Evolutionary conservation across 2,888 invertebrate species (phyloP).

Genomic region (Drosophila ustulata): DNA sequence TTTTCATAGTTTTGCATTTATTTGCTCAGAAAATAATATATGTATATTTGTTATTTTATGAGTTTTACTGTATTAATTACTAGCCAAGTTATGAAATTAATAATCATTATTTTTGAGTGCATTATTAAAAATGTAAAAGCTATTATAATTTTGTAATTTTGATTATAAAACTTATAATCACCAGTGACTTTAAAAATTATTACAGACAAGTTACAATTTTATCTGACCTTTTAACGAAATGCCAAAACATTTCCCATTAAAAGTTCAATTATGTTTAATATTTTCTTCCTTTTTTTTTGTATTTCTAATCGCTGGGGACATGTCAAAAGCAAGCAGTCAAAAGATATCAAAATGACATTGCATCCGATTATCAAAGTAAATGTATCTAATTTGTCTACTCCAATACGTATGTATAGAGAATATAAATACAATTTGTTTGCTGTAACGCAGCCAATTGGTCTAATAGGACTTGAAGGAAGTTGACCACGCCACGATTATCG

Average conservation of each 20-base stretch:
- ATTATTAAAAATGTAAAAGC: too few species aligned
- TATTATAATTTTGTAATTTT: too few species aligned
- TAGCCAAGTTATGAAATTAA: too few species aligned
- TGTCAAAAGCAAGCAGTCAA: constrained; percentile 1
- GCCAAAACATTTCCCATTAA: not conserved
- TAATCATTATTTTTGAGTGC: too few species aligned
- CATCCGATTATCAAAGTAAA: constrained; percentile 22
- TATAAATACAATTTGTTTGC: not conserved
- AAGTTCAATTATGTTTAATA: not conserved
- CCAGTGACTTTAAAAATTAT: too few species aligned
- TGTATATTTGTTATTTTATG: too few species aligned
- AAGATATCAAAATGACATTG: constrained; percentile 21
- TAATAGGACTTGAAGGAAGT: not conserved
- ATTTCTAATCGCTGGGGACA: constrained; percentile 4
- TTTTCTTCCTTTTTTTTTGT: not conserved
- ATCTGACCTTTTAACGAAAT: not conserved
- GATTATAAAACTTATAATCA: too few species aligned
- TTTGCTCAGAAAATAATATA: too few species aligned
- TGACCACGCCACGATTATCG: constrained; percentile 2
- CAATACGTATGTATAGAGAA: not conserved
- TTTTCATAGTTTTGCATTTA: too few species aligned
- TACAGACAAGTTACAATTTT: not conserved
- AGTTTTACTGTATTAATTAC: too few species aligned
- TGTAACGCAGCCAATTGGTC: constrained; percentile 9
- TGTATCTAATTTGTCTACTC: constrained; percentile 8